A percentile compares a stretch with the other conserved stretches of the same genome.
Evolutionary conservation across 2,113 vertebrate species (phyloP).

Genomic region (Actenoides hombroni): DNA sequence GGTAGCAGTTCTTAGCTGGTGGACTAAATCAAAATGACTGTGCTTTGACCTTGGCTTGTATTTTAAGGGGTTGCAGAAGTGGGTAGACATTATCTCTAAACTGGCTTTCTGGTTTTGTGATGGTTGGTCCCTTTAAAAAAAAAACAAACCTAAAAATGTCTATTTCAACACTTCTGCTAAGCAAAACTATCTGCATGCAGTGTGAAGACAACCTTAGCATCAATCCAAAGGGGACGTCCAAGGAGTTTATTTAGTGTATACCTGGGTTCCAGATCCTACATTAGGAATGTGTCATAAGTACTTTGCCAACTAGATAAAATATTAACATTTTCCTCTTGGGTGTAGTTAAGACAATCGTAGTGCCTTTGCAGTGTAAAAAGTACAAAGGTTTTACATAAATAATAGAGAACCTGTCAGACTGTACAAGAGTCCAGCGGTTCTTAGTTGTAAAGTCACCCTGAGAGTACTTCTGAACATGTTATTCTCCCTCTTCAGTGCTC

Average conservation of each 20-base stretch:
- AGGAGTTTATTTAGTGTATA: neutral
- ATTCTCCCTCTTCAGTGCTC: neutral
- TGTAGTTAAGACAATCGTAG: neutral
- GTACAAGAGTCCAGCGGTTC: neutral
- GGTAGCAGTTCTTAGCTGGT: accelerated
- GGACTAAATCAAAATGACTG: neutral
- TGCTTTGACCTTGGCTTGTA: neutral
- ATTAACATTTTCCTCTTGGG: neutral
- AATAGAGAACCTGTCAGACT: neutral
- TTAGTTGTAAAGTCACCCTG: neutral
- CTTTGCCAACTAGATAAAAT: neutral
- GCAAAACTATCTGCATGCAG: neutral
- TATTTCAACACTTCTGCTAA: neutral
- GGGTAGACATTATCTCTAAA: neutral
- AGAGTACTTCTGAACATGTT: neutral
- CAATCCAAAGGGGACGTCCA: neutral
- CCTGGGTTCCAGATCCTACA: neutral
- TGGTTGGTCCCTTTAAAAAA: neutral
- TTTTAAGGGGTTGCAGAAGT: neutral
- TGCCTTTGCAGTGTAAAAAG: neutral
- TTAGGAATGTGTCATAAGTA: neutral
- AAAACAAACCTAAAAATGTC: too few species aligned
- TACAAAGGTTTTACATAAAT: neutral
- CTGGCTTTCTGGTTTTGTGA: neutral
- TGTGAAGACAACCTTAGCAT: neutral